phyloP scores from a whole-genome alignment of 2,888 invertebrate genomes.

The Watsonalla cultraria region DNA sequence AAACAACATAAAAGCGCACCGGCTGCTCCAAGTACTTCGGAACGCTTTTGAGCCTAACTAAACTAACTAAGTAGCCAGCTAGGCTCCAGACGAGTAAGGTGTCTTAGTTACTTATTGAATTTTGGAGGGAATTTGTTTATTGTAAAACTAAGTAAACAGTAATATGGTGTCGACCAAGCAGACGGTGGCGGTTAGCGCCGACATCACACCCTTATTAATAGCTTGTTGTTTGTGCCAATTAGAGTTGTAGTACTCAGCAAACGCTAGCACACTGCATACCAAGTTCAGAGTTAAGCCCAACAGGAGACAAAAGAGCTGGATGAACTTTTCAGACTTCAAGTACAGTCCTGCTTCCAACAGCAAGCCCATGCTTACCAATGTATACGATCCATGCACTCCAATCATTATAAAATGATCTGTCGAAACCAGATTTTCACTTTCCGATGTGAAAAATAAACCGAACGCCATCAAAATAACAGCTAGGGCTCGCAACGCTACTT shows the following conservation, averaged over 20 bases:
- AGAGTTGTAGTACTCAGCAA: slow-evolving; percentile 25
- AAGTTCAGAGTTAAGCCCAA: slow-evolving; percentile 29
- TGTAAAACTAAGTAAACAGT: background rate
- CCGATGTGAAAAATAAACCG: slow-evolving; percentile 40
- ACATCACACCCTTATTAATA: slow-evolving; percentile 37
- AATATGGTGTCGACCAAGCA: slow-evolving; percentile 30
- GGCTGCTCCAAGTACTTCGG: too few relatives aligned
- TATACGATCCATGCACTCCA: slow-evolving; percentile 43
- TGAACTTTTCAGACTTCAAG: slow-evolving; percentile 22
- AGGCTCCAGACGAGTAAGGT: too few relatives aligned
- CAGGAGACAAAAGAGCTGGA: slow-evolving; percentile 30
- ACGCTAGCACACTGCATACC: slow-evolving; percentile 25
- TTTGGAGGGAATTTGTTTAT: background rate
- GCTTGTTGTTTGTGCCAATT: slow-evolving; percentile 15
- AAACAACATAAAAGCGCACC: too few relatives aligned
- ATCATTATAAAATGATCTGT: slow-evolving; percentile 35
- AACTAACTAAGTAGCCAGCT: too few relatives aligned
- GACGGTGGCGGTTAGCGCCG: slow-evolving; percentile 25
- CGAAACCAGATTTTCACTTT: slow-evolving; percentile 24
- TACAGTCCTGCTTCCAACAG: slow-evolving; percentile 42
- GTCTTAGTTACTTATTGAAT: too few relatives aligned
- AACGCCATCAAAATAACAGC: slow-evolving; percentile 32
- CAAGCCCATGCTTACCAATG: slow-evolving; percentile 40
- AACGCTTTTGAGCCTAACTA: too few relatives aligned
- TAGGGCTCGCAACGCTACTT: slow-evolving; percentile 43